Conservation (phyloP, 2,888 invertebrate genomes). For the Drosophila subquinaria region DNA sequence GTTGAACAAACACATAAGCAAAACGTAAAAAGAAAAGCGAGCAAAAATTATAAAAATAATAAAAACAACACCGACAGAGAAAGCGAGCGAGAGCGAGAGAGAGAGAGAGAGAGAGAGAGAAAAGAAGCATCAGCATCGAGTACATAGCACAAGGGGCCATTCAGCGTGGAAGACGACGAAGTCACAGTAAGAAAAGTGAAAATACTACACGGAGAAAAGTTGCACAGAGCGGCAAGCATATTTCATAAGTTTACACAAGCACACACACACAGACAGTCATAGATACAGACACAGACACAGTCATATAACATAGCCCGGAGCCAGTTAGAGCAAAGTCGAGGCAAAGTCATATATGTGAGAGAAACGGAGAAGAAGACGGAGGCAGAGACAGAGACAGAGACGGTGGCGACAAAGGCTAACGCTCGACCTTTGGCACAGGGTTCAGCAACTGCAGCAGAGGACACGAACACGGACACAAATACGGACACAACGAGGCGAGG, state of each 20-base stretch:
- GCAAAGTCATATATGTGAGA: slow-evolving; percentile 42
- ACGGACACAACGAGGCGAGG: slow-evolving; percentile 49
- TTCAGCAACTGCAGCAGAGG: slow-evolving; percentile 65
- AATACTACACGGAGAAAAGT: slow-evolving; percentile 70
- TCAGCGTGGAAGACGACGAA: slow-evolving; percentile 41
- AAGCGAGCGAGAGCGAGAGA: not conserved
- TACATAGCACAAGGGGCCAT: slow-evolving; percentile 37
- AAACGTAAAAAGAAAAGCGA: slow-evolving; percentile 66
- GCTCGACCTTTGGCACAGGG: slow-evolving; percentile 79
- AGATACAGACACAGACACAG: slow-evolving; percentile 34
- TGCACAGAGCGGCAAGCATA: slow-evolving; percentile 72
- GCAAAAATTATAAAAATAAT: slow-evolving; percentile 62
- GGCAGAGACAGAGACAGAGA: slow-evolving; percentile 7
- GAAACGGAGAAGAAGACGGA: slow-evolving; percentile 11
- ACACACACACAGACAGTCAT: slow-evolving; percentile 12
- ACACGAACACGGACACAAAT: slow-evolving; percentile 37
- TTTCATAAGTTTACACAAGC: slow-evolving; percentile 73
- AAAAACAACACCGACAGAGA: slow-evolving; percentile 57
- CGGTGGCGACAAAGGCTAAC: slow-evolving; percentile 77
- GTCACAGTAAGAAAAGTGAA: slow-evolving; percentile 74
- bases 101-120: not conserved
- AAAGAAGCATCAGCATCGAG: slow-evolving; percentile 46
- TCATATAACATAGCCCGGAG: slow-evolving; percentile 58
- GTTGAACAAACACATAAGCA: slow-evolving; percentile 83
- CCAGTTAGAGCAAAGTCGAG: slow-evolving; percentile 41